These are phyloP conservation scores for Rhodeus uyekii DNA, from an alignment of 2,797 vertebrate genomes.

Conservation along the genomic window DNA sequence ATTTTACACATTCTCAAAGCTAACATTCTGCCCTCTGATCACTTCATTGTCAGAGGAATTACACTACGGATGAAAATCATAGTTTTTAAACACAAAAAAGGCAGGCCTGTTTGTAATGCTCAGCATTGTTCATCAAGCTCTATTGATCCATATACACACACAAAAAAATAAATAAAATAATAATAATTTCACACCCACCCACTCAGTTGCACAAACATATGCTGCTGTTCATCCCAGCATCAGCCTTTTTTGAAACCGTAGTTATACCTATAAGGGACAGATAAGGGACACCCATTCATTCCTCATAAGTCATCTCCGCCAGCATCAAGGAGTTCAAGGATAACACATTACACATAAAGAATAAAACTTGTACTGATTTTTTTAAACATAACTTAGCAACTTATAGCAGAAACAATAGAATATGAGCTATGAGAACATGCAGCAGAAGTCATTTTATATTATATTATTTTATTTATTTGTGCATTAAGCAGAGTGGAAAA, in stretches of 20 bases:
- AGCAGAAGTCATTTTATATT: too few species aligned
- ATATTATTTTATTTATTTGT: too few species aligned
- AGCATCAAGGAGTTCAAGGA: background rate
- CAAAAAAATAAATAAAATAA: too few species aligned
- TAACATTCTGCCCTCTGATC: background rate
- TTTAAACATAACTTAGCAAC: background rate
- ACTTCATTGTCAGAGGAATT: background rate
- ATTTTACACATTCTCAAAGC: slow-evolving; percentile 2
- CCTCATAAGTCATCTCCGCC: too few species aligned
- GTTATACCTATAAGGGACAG: too few species aligned
- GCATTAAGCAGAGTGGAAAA: too few species aligned
- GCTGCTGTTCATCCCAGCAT: background rate
- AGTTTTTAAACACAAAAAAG: background rate
- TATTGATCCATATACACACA: background rate
- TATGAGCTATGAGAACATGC: too few species aligned
- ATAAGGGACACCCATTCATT: too few species aligned
- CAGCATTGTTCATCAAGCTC: background rate
- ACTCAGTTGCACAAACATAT: background rate
- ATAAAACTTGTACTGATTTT: background rate
- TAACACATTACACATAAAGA: background rate
- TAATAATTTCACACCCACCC: background rate
- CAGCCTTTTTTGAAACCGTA: background rate
- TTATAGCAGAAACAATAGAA: too few species aligned
- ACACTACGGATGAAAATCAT: background rate
- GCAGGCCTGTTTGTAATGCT: background rate